A percentile compares a stretch with the other conserved stretches of the same genome.
These are phyloP conservation scores for Galleria mellonella DNA, from an alignment of 1,140 invertebrate species.

Conservation along the genomic window DNA sequence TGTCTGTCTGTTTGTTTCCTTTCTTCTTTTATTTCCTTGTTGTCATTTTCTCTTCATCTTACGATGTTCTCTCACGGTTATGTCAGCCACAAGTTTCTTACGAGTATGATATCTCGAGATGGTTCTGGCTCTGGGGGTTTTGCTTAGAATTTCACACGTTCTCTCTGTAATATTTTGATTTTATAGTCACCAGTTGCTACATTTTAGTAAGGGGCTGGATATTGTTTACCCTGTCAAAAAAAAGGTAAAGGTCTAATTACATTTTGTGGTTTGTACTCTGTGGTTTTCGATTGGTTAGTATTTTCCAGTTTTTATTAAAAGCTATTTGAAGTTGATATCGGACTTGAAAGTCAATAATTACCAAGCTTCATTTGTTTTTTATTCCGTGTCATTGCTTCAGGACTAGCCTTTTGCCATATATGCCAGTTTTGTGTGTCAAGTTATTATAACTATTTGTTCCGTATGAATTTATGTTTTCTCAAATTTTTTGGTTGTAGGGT, in stretches of 20 bases:
- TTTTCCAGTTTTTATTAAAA: neutral
- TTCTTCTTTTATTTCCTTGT: conserved; percentile 16
- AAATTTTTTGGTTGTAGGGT: no score
- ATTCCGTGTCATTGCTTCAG: neutral
- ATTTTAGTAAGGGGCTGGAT: neutral
- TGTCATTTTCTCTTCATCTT: conserved; percentile 14
- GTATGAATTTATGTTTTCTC: neutral
- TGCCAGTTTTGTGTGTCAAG: neutral
- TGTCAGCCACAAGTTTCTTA: conserved; percentile 16
- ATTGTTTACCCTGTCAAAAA: neutral
- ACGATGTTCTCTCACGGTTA: conserved; percentile 16
- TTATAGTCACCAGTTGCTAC: neutral
- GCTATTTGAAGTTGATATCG: neutral
- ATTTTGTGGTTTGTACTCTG: no score
- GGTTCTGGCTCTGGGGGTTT: conserved; percentile 1
- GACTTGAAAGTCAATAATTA: neutral
- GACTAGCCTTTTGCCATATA: neutral
- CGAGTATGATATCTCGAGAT: conserved; percentile 15
- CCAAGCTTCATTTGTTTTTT: conserved; percentile 5
- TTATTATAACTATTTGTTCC: neutral
- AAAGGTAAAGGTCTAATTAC: neutral
- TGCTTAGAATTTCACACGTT: neutral
- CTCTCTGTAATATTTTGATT: neutral
- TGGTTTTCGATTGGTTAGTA: neutral
- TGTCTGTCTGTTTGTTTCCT: conserved; percentile 5